Evolutionary conservation across 2,113 vertebrate genomes (phyloP), one percentile per base, ranked within the genome.

Genomic region (Argyrosomus japonicus): DNA sequence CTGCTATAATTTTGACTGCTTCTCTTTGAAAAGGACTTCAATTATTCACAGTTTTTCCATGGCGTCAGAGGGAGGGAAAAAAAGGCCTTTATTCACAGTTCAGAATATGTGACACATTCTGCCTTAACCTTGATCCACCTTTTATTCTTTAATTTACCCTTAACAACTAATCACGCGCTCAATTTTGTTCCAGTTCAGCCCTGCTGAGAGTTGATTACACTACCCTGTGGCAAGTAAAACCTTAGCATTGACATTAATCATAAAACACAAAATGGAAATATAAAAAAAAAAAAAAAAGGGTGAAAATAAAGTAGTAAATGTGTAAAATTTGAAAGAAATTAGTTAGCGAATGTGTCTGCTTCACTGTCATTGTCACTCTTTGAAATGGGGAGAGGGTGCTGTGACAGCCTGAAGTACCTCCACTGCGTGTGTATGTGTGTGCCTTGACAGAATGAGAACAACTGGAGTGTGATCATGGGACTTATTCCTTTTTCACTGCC

Each of bases 391-490:
- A 70, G 71, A 80, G 40, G 62, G 5, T 0, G 43, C 56, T 62
- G 54, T 63, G 65, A 84, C 62, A 70, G 57, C 15, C 5, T 63
- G 56, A 74, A 25, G 40, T 48, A 74, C 61, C 32, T 79, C 14
- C 3, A 15, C 10, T 48, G 71, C 36, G 48, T 57, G 54, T 25
- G 53, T 63, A 18, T 64, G 27, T 48, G 65, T 58, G 67, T 74
- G 67, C 11, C 50, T 73, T 43, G 77, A 87, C 56, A 86, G 79
- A 87, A 83, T 88, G 86, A 76, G 86, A 81, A 83, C 83, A 91
- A 63, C 63, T 73, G 47, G 61, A 78, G 17, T 60, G 51, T 60
- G 54, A 51, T 82, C 64, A 61, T 45, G 60, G 36, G 71, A 72
- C 25, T 56, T 71, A 25, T 57, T 53, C 67, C 51, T 64, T 25